Percentiles rank a stretch among this genome's conserved stretches.
Evolutionary conservation across 2,888 invertebrate species (phyloP).

Genomic region (Chaitophorus viminalis): DNA sequence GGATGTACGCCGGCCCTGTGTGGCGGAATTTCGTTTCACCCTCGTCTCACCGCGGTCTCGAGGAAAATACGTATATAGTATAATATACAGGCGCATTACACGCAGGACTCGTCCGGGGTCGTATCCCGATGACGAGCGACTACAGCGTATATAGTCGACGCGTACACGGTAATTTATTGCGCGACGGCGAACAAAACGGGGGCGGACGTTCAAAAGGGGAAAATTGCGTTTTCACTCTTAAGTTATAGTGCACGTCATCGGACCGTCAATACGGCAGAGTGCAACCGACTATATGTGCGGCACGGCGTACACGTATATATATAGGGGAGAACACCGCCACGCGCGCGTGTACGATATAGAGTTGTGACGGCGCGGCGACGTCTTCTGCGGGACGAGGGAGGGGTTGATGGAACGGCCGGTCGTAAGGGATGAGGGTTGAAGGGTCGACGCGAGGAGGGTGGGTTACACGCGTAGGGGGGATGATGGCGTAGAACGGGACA

Average conservation of each 20-base stretch:
- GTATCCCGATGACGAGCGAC: background rate
- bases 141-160: background rate
- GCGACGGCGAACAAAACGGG: conserved; percentile 20
- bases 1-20: background rate
- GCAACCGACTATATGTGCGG: too few species aligned
- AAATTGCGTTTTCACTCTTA: conserved; percentile 60
- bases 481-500: background rate
- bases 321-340: conserved; percentile 24
- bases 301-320: too few species aligned
- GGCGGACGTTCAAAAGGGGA: conserved; percentile 35
- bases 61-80: background rate
- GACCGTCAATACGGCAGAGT: conserved; percentile 54
- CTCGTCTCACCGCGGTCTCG: background rate
- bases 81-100: too few species aligned
- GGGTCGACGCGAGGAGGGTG: background rate
- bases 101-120: background rate
- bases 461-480: background rate
- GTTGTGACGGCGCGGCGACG: conserved; percentile 8
- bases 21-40: background rate
- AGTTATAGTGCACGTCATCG: conserved; percentile 62
- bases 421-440: conserved; percentile 13
- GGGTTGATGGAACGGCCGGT: background rate
- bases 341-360: background rate
- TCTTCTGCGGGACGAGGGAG: conserved; percentile 4
- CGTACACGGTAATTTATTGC: conserved; percentile 22